Conservation (phyloP, 2,797 vertebrate genomes). For the Poecile montanus region DNA sequence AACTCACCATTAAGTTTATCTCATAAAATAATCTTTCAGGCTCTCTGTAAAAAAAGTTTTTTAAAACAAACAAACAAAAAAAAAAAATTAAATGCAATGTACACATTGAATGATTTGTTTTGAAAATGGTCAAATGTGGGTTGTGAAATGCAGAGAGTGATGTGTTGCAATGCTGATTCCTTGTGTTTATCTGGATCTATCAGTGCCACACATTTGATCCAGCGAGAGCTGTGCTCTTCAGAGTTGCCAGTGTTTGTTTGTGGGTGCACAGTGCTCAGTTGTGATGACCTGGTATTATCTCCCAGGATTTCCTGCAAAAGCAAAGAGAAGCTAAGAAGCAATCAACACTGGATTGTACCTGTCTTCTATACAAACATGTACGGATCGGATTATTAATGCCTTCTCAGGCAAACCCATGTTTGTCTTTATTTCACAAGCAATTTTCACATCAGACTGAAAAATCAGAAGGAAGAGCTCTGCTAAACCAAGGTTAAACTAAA, state of each 20-base stretch:
- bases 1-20: conserved; percentile 24
- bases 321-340: conserved; percentile 69
- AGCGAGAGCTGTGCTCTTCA: not conserved
- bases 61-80: not conserved
- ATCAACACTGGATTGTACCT: conserved; percentile 73
- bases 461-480: conserved; percentile 37
- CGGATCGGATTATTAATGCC: conserved; percentile 76
- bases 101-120: conserved; percentile 20
- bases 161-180: not conserved
- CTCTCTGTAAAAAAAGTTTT: not conserved
- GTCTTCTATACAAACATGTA: conserved; percentile 73
- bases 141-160: not conserved
- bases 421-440: conserved; percentile 77
- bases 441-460: conserved; percentile 65
- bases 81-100: not conserved
- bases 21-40: conserved; percentile 11
- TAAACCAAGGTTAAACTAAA: conserved; percentile 62
- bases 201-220: not conserved
- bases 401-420: conserved; percentile 66
- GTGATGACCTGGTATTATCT: conserved; percentile 29
- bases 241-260: conserved; percentile 31
- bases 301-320: conserved; percentile 67
- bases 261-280: not conserved
- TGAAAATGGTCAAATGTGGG: conserved; percentile 13
- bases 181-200: not conserved